Evolutionary conservation across 2,888 invertebrate species (phyloP), one percentile per base, ranked within the genome.

Genomic region (Incurvaria masculella): DNA sequence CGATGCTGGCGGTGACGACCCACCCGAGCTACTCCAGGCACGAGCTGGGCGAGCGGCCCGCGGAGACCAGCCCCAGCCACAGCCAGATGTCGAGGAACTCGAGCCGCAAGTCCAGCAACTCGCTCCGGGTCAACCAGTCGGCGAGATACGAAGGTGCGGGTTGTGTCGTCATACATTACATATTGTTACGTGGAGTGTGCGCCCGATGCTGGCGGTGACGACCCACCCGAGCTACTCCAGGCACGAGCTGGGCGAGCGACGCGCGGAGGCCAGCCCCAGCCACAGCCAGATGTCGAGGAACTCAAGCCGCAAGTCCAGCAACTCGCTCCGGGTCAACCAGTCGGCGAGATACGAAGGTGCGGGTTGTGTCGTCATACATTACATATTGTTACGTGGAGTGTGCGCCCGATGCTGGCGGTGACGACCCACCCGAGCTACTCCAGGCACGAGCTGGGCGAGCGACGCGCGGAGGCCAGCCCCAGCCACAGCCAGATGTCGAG

Each of bases 51-150:
- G 87, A 83, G 55, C 81, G 83, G 58, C 85, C 83, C 62, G 73
- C 78, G 47, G 88, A 88, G 65, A 85, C 85, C 60, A 87, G 87
- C 57, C 88, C 88, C 39, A 86, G 87, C 51, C 87, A 87, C 63
- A 88, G 88, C 62, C 90, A 89, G 79, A 89, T 94, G 82, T 94
- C 94, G 44, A 82, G 94, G 60, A 94, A 94, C 69, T 94, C 94
- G 21, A 94, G 94, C 50, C 82, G 91, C 68, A 94, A 94, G 75
- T 94, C 94, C 67, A 91, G 90, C 79, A 94, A 93, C 76, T 94
- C 94, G 10, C 72, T 90, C 6, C 80, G 89, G 55, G 88, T 91
- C 60, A 92, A 92, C 78, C 93, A 92, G 75, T 88, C 89, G 62
- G 72, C 72, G 6, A 90, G 88, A 80, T 83, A 88, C 59, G 91